Percentiles rank a stretch among this genome's conserved stretches.
These are phyloP conservation scores for Capreolus pygargus DNA, from an alignment of 2,113 vertebrate genomes.

Conservation along the genomic window DNA sequence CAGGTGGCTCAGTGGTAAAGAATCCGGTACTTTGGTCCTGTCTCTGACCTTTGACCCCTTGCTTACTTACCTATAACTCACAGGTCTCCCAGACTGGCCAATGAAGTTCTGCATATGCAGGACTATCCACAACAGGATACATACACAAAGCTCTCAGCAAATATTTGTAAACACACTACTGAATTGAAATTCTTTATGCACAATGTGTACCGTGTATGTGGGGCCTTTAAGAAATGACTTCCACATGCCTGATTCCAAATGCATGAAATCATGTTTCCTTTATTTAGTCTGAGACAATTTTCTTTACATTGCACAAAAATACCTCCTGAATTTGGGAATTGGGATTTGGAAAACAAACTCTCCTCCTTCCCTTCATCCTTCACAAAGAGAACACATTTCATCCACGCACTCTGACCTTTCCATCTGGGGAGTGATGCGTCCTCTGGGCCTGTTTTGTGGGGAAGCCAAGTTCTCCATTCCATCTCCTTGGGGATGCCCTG, in stretches of 20 bases:
- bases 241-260: not conserved
- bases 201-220: fast-evolving
- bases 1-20: not conserved
- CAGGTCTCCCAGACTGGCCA: not conserved
- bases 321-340: not conserved
- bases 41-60: fast-evolving
- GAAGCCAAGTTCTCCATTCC: not conserved
- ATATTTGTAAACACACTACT: fast-evolving
- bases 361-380: not conserved
- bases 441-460: not conserved
- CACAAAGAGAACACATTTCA: fast-evolving
- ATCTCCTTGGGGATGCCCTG: fast-evolving
- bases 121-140: not conserved
- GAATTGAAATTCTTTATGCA: fast-evolving
- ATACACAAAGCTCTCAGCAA: fast-evolving
- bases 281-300: not conserved
- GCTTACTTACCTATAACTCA: not conserved
- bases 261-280: not conserved
- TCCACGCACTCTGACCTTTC: not conserved
- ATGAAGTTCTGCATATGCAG: fast-evolving
- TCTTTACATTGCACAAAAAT: not conserved
- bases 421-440: not conserved
- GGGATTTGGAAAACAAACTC: not conserved
- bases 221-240: not conserved
- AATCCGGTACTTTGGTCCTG: fast-evolving